phyloP scores from a whole-genome alignment of 2,113 vertebrate genomes.

The Crocuta crocuta region DNA sequence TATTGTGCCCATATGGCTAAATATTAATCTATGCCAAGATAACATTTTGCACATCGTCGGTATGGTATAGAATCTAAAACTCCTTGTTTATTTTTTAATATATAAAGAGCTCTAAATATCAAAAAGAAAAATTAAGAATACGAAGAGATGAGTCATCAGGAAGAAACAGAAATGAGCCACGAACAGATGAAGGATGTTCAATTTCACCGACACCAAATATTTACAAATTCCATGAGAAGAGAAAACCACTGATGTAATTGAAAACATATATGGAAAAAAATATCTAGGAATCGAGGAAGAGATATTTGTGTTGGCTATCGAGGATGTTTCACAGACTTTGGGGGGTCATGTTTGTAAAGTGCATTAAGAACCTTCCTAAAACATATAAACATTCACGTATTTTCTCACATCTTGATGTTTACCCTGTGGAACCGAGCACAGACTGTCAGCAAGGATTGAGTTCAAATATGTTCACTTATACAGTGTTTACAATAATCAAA shows the following conservation, averaged over 20 bases:
- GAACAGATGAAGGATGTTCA: not conserved
- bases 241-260: too few relatives aligned
- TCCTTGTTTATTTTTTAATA: not conserved
- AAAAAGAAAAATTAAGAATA: not conserved
- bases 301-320: not conserved
- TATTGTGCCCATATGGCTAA: not conserved
- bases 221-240: not conserved
- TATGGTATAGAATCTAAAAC: not conserved
- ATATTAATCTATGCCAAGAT: not conserved
- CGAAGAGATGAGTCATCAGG: not conserved
- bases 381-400: fast-evolving
- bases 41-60: not conserved
- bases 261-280: not conserved
- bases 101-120: not conserved
- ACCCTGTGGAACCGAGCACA: not conserved
- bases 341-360: fast-evolving
- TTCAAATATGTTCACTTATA: not conserved
- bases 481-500: not conserved
- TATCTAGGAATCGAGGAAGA: not conserved
- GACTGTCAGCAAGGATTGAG: not conserved
- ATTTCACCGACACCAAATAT: not conserved
- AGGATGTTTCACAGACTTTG: fast-evolving
- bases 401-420: not conserved
- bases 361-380: not conserved
- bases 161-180: not conserved